phyloP scores from a whole-genome alignment of 1,140 invertebrate genomes.

The Hirudo medicinalis region DNA sequence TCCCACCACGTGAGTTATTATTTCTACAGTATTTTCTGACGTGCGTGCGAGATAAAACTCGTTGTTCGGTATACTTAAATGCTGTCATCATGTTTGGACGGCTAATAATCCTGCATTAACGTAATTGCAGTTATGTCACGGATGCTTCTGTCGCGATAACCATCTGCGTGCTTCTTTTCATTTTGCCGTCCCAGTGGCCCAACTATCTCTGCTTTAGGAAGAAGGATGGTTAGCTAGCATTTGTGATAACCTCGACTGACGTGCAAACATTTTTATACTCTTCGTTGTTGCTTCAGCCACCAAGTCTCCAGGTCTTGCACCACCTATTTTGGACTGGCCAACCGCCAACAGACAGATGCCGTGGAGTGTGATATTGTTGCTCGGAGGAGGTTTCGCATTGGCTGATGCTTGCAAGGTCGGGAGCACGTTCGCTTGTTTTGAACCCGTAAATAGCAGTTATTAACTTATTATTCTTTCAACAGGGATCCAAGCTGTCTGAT shows the following conservation, averaged over 20 bases:
- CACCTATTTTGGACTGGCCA: constrained; percentile 35
- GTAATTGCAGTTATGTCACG: constrained; percentile 30
- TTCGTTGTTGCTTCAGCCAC: not conserved
- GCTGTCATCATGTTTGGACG: not conserved
- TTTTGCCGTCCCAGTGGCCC: constrained; percentile 51
- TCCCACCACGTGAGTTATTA: not conserved
- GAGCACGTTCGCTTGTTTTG: not conserved
- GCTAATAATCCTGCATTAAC: no score
- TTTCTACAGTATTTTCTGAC: not conserved
- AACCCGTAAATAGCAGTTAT: not conserved
- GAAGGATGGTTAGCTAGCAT: constrained; percentile 3
- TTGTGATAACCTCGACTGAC: not conserved
- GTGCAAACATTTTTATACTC: not conserved
- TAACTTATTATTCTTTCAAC: not conserved
- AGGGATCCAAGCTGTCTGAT: constrained; percentile 57
- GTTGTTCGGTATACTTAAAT: no score
- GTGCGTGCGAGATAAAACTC: no score
- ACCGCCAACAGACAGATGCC: constrained; percentile 34
- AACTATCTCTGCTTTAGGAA: constrained; percentile 19
- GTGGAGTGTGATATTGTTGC: constrained; percentile 42
- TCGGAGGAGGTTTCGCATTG: constrained; percentile 68
- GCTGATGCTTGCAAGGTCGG: constrained; percentile 42
- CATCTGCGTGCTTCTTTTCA: constrained; percentile 65
- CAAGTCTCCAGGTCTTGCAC: constrained; percentile 12
- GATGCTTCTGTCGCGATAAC: constrained; percentile 70